These are phyloP conservation scores for Drosophila busckii DNA, from an alignment of 1,140 invertebrate genomes.

Conservation along the genomic window DNA sequence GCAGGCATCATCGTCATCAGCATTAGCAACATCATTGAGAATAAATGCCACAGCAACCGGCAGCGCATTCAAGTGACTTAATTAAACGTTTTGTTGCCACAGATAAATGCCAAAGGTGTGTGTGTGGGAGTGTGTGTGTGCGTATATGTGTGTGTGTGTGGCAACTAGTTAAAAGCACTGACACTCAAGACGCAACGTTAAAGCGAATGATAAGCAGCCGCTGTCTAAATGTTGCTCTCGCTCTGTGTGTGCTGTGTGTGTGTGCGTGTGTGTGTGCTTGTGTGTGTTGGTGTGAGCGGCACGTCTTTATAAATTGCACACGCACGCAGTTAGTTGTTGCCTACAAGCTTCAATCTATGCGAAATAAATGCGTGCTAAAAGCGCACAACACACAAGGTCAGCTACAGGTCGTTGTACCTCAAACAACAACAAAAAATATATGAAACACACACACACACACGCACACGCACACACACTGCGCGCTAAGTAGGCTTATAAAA, in stretches of 20 bases:
- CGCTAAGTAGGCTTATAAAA: conserved; percentile 30
- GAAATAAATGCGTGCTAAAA: conserved; percentile 43
- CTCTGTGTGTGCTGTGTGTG: not conserved
- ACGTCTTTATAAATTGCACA: conserved; percentile 61
- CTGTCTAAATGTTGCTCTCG: no score
- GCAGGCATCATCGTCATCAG: conserved; percentile 43
- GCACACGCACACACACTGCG: not conserved
- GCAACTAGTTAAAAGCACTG: conserved; percentile 23
- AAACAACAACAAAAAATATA: no score
- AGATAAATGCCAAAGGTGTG: conserved; percentile 48
- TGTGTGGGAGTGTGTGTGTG: conserved; percentile 6
- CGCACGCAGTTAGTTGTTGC: conserved; percentile 49
- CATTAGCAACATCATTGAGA: conserved; percentile 64
- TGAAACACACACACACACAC: not conserved
- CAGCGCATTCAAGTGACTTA: conserved; percentile 67
- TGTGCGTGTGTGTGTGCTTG: not conserved
- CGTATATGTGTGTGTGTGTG: not conserved
- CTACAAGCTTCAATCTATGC: conserved; percentile 52
- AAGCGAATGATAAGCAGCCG: conserved; percentile 43
- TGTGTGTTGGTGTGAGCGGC: conserved; percentile 14
- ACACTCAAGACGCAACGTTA: conserved; percentile 13
- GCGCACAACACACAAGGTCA: conserved; percentile 25
- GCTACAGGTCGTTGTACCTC: conserved; percentile 26
- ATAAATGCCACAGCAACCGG: conserved; percentile 63
- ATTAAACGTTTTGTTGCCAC: conserved; percentile 61